Evolutionary conservation across 2,797 vertebrate genomes (phyloP), one percentile per base, ranked within the genome.

Genomic region (Melanotaenia parkinsoni): DNA sequence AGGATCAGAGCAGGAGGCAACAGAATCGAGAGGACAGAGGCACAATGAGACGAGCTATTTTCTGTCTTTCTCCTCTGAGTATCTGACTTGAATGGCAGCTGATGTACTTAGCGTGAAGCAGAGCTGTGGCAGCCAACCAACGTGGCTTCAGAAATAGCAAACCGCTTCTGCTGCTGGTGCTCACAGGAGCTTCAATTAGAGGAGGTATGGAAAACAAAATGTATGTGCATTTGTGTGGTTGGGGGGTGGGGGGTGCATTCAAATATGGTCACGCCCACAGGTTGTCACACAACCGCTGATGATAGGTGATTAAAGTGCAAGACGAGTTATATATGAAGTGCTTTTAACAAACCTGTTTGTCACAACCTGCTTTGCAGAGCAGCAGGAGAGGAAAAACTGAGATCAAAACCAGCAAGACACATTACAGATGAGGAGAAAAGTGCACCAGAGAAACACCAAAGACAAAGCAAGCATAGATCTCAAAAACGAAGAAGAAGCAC

Each of bases 41-140:
- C 74, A 88, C 86, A 91, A 90, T 76, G 74, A 83, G 79, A 86
- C 3, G 47, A 83, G 69, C 74, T 84, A 74, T 84, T 83, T 77
- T 74, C 82, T 81, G 58, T 87, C 74, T 69, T 71, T 80, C 43
- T 64, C 79, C 75, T 83, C 66, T 60, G 73, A 80, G 82, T 88
- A 63, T 79, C 80, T 61, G 72, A 86, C 76, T 86, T 87, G 67
- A 71, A 83, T 77, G 74, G 58, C 72, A 54, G 72, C 70, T 73
- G 82, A 88, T 81, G 75, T 35, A 38, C 82, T 79, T 75, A 59
- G 70, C 45, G 45, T 75, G 75, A 74, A 81, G 74, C 60, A n/a
- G 62, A 74, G 78, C 72, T 60, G 67, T 74, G 82, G 82, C 83
- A 86, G 75, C 54, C 18, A 75, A 83, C 74, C 81, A 76, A 73